phyloP scores from a whole-genome alignment of 2,797 vertebrate genomes.

The Ficedula albicollis region DNA sequence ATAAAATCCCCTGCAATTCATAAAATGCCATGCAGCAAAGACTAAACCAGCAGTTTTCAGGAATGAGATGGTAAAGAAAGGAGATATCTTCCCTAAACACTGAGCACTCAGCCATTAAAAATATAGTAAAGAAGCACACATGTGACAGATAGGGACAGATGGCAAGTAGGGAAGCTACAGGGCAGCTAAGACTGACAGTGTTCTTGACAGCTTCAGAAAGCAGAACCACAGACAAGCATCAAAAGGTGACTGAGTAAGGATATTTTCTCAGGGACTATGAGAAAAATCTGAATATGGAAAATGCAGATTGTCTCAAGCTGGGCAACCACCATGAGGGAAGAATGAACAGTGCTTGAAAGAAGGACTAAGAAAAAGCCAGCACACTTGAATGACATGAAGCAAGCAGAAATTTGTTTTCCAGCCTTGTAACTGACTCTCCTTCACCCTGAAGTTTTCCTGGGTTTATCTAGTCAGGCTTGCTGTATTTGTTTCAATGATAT shows the following conservation, averaged over 20 bases:
- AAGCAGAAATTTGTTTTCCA: not conserved
- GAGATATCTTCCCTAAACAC: not conserved
- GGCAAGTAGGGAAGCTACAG: not conserved
- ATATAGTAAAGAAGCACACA: not conserved
- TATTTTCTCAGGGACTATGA: not conserved
- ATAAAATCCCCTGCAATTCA: not conserved
- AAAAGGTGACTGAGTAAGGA: not conserved
- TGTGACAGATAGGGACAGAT: not conserved
- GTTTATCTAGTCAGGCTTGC: not conserved
- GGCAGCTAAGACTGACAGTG: not conserved
- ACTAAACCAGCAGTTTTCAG: not conserved
- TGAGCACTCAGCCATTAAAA: not conserved
- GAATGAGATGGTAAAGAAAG: not conserved
- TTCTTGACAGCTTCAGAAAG: constrained; percentile 12
- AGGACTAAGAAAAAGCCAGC: not conserved
- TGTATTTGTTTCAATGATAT: not conserved
- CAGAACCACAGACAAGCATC: not conserved
- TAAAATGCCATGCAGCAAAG: not conserved
- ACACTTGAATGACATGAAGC: not conserved
- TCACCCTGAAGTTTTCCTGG: not conserved
- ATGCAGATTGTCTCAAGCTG: not conserved
- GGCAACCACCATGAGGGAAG: not conserved
- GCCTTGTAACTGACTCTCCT: not conserved
- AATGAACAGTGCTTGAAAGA: not conserved
- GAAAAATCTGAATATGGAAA: not conserved